Evolutionary conservation across 2,113 vertebrate genomes (phyloP), one percentile per base, ranked within the genome.

Genomic region (Leucosticte australis): DNA sequence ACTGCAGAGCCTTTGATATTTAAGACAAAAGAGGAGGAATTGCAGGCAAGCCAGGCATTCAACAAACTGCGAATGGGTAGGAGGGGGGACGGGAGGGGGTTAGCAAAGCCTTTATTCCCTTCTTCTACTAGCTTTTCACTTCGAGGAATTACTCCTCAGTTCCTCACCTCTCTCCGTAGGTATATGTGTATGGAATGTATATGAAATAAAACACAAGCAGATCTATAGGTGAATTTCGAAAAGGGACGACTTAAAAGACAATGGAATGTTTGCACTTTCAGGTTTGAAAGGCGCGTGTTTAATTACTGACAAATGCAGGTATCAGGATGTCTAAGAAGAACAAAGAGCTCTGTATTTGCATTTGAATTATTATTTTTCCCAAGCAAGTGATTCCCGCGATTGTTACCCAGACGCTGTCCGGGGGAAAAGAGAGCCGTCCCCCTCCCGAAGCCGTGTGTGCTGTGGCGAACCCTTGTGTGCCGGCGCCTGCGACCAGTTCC

Each of bases 1-100:
- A 98, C 98, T 98, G 95, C 97, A 98, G 98, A 98, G 98, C 97
- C 98, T 99, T 99, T 99, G 99, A 99, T 99, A 99, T 99, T 99
- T 99, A 99, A 99, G 98, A 99, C 99, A 99, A 99, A 99, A 99
- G 98, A 98, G 98, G 97, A 98, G 94, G 98, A 98, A 98, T 98
- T 97, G 97, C 98, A 94, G 98, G 98, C 98, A 98, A 98, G 95
- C 75, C 89, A 98, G 97, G 93, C 97, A 94, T 98, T 98, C 98
- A 97, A 98, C 96, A 97, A 98, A 98, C 97, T 98, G 98, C 97
- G 98, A 98, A 98, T 97, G 97, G 97, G 87, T 92, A 94, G 68
- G 82, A 92, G 86, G 88, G 85, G 95, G 63, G 77, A 94, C 92
- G 96, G 87, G 89, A 95, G 64, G 64, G 95, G 86, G 85, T 81